Evolutionary conservation across 1,140 invertebrate species (phyloP).

Genomic region (Acromyrmex echinatior): DNA sequence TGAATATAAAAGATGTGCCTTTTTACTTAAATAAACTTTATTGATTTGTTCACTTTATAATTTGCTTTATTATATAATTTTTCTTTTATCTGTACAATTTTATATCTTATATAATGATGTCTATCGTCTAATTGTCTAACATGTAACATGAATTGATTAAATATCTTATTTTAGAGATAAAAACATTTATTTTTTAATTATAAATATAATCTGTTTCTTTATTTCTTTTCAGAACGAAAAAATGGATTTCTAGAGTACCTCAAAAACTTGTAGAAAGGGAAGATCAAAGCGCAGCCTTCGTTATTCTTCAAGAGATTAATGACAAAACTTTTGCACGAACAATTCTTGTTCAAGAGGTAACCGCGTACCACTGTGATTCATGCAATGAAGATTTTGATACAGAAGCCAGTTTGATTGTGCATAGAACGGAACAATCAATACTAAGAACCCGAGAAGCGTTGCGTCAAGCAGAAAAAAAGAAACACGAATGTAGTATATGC

Average conservation of each 20-base stretch:
- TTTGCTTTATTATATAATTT: conserved; percentile 6
- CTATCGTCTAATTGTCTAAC: not conserved
- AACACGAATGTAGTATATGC: conserved; percentile 87
- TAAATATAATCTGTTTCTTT: conserved; percentile 8
- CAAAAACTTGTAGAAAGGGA: not conserved
- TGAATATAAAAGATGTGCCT: not conserved
- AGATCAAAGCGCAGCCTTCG: not conserved
- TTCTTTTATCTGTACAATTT: not conserved
- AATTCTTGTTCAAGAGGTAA: conserved; percentile 18
- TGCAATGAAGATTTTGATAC: conserved; percentile 74
- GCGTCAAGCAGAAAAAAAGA: conserved; percentile 60
- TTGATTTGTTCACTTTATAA: not conserved
- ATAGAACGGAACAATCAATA: conserved; percentile 76
- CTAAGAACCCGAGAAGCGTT: conserved; percentile 68
- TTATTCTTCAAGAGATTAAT: conserved; percentile 21
- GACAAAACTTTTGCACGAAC: not conserved
- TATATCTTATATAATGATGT: not conserved
- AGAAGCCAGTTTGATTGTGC: conserved; percentile 63
- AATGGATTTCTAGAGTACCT: not conserved
- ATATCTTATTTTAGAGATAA: not conserved
- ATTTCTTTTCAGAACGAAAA: conserved; percentile 51
- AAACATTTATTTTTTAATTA: not conserved
- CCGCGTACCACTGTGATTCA: conserved; percentile 71
- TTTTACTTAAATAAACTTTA: conserved; percentile 19
- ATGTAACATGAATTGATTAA: not conserved